These are phyloP conservation scores for Coregonus sp. DNA, from an alignment of 2,797 vertebrate genomes.

Conservation along the genomic window DNA sequence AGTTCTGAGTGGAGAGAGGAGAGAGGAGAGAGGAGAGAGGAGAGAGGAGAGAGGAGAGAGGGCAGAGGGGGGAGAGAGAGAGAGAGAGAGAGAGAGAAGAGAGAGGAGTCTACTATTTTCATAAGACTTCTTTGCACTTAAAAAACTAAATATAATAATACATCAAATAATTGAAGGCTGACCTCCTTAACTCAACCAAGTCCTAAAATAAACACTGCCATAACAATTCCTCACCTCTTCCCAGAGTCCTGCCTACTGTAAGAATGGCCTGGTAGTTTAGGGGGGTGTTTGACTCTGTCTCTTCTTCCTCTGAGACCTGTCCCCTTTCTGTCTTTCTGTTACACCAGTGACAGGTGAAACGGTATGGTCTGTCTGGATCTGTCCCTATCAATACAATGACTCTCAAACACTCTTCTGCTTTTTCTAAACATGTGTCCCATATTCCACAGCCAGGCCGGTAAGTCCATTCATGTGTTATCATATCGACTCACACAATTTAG, in stretches of 20 bases:
- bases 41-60: background rate
- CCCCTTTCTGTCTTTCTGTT: background rate
- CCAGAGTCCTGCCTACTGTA: background rate
- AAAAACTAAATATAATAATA: background rate
- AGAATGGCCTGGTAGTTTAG: too few relatives aligned
- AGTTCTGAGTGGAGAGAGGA: constrained; percentile 12
- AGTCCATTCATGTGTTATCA: background rate
- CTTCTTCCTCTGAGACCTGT: background rate
- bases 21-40: background rate
- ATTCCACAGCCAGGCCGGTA: background rate
- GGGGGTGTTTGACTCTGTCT: background rate
- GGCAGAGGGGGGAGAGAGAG: too few relatives aligned
- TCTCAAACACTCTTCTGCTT: background rate
- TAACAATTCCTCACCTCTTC: background rate
- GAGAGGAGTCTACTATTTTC: background rate
- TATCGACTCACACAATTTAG: background rate
- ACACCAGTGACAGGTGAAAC: background rate
- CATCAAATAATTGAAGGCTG: background rate
- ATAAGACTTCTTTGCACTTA: background rate
- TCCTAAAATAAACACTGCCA: background rate
- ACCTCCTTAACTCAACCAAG: background rate
- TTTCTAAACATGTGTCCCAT: background rate
- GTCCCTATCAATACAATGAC: too few relatives aligned
- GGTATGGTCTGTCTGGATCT: too few relatives aligned
- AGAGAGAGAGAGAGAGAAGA: background rate